Percentiles rank a stretch among this genome's conserved stretches.
phyloP scores from a whole-genome alignment of 2,797 vertebrate species.

The Smutsia temminckii region DNA sequence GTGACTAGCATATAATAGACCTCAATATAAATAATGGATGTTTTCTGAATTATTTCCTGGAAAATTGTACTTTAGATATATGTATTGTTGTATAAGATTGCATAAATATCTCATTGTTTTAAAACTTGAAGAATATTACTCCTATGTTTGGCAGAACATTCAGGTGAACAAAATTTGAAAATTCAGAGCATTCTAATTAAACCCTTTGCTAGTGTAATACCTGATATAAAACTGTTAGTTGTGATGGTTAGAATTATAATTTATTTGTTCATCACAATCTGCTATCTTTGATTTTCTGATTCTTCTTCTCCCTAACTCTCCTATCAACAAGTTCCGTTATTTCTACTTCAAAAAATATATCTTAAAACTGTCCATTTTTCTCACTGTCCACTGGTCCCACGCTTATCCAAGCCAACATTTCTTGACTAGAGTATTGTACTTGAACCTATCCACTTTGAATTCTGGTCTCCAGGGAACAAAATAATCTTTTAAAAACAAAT shows the following conservation, averaged over 20 bases:
- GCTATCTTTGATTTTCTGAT: constrained; percentile 2
- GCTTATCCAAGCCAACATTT: background rate
- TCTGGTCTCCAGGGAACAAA: background rate
- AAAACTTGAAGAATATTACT: constrained; percentile 36
- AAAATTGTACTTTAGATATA: background rate
- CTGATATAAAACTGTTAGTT: constrained; percentile 19
- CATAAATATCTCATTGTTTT: constrained; percentile 22
- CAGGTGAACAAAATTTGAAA: constrained; percentile 7
- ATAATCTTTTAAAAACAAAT: background rate
- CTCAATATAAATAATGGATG: background rate
- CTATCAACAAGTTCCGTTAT: background rate
- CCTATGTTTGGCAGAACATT: background rate
- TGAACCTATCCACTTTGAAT: background rate
- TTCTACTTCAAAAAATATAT: background rate
- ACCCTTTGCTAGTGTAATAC: background rate
- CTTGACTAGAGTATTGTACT: background rate
- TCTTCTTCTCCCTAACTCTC: background rate
- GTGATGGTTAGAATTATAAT: constrained; percentile 32
- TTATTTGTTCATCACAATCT: background rate
- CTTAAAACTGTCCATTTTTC: background rate
- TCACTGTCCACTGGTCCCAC: background rate
- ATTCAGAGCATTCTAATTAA: constrained; percentile 34
- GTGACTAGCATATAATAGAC: background rate
- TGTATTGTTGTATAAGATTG: background rate
- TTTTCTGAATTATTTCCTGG: constrained; percentile 36